phyloP scores from a whole-genome alignment of 2,888 invertebrate species.

The Smittia aterrima region DNA sequence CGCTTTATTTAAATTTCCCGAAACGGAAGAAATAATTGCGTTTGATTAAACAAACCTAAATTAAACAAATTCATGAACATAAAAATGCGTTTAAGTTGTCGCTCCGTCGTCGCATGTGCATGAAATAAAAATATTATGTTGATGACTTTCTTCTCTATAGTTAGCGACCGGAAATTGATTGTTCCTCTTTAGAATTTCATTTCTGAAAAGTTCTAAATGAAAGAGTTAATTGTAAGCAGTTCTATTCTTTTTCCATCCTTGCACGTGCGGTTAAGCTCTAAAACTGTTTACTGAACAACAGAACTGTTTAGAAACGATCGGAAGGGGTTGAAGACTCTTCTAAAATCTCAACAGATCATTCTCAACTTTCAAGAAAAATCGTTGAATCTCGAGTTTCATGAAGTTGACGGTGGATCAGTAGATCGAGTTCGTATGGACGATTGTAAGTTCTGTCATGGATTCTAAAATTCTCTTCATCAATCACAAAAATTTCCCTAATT shows the following conservation, averaged over 20 bases:
- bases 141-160: conserved; percentile 5
- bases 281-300: not conserved
- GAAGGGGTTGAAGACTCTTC: not conserved
- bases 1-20: not conserved
- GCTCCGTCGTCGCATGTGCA: not conserved
- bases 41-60: not conserved
- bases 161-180: conserved; percentile 39
- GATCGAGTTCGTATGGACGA: not conserved
- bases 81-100: not conserved
- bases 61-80: not conserved
- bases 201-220: not conserved
- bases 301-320: not conserved
- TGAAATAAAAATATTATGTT: not conserved
- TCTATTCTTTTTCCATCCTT: not conserved
- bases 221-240: conserved; percentile 23
- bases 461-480: not conserved
- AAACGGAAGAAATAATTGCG: not conserved
- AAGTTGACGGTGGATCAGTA: not conserved
- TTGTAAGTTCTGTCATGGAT: not conserved
- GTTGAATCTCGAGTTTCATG: not conserved
- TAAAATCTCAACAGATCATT: not conserved
- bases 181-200: conserved; percentile 36
- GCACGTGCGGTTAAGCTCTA: conserved; percentile 29
- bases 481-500: not conserved
- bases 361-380: not conserved